Conservation (phyloP, 2,113 vertebrate genomes). For the Siphamia tubifer region DNA sequence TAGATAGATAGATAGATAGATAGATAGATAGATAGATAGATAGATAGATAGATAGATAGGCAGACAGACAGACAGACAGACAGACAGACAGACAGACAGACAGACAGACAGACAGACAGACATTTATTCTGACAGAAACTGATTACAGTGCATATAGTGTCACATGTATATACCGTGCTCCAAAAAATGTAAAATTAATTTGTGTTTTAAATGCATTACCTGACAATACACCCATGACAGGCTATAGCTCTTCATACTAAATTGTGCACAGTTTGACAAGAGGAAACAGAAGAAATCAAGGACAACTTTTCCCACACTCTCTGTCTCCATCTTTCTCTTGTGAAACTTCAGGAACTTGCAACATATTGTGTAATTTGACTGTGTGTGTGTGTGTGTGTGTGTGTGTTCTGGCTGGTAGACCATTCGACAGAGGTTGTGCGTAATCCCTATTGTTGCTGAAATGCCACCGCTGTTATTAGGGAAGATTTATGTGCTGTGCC, state of each 20-base stretch:
- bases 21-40: no score
- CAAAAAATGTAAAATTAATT: not conserved
- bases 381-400: conserved; percentile 2
- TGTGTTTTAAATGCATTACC: not conserved
- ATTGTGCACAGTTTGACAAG: not conserved
- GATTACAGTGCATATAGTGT: not conserved
- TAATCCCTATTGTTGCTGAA: conserved; percentile 79
- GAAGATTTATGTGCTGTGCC: conserved; percentile 76
- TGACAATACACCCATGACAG: not conserved
- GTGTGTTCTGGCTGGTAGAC: conserved; percentile 61
- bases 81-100: no score
- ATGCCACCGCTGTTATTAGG: conserved; percentile 78
- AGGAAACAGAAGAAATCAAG: not conserved
- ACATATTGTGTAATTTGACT: conserved; percentile 24
- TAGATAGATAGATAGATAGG: no score
- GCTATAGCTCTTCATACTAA: not conserved
- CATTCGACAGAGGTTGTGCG: conserved; percentile 70
- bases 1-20: no score
- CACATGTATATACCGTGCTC: not conserved
- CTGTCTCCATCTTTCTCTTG: not conserved
- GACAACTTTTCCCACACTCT: not conserved
- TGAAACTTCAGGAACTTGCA: conserved; percentile 27
- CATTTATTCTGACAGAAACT: not conserved
- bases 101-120: no score
- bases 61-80: no score